Evolutionary conservation across 1,140 invertebrate species (phyloP).

Genomic region (Drosophila repleta): DNA sequence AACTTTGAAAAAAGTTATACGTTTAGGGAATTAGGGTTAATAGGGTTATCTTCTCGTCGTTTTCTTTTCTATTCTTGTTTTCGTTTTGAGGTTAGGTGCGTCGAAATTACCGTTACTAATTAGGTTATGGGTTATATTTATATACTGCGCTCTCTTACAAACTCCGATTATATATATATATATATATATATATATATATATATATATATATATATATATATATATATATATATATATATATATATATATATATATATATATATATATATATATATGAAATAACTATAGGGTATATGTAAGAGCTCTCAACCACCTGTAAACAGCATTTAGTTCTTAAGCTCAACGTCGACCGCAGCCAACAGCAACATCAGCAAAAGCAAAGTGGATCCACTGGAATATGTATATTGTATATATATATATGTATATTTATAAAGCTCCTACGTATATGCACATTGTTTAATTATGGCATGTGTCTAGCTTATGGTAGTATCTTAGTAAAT

Average conservation of each 20-base stretch:
- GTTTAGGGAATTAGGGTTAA: conserved; percentile 77
- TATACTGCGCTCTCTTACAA: conserved; percentile 62
- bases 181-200: conserved; percentile 31
- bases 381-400: conserved; percentile 35
- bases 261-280: conserved; percentile 28
- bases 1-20: conserved; percentile 23
- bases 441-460: conserved; percentile 39
- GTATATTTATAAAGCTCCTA: conserved; percentile 28
- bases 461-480: conserved; percentile 44
- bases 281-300: conserved; percentile 48
- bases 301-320: conserved; percentile 46
- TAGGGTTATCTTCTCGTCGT: conserved; percentile 58
- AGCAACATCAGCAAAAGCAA: conserved; percentile 11
- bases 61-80: conserved; percentile 9
- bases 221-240: conserved; percentile 33
- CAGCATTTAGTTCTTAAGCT: conserved; percentile 41
- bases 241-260: conserved; percentile 31
- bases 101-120: conserved; percentile 66
- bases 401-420: conserved; percentile 41
- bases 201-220: conserved; percentile 25
- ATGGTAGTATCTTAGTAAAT: conserved; percentile 66
- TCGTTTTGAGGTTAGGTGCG: conserved; percentile 72
- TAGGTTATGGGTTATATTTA: conserved; percentile 68
- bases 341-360: conserved; percentile 65
- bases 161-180: conserved; percentile 36